Evolutionary conservation across 2,113 vertebrate genomes (phyloP).

Genomic region (Poecilia latipinna): DNA sequence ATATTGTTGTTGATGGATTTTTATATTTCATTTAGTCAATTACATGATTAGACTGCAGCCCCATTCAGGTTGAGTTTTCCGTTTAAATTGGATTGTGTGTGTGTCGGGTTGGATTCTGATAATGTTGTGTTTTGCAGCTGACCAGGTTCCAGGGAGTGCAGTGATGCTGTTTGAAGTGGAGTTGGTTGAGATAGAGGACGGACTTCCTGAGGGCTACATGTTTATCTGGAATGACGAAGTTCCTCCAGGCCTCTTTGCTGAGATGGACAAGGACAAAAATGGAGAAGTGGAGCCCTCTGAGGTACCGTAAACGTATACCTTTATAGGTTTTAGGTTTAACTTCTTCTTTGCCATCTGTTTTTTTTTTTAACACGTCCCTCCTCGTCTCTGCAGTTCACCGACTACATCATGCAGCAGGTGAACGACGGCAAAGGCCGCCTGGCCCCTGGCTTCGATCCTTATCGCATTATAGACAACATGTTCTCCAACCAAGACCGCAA

Average conservation of each 20-base stretch:
- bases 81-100: background rate
- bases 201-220: slow-evolving; percentile 98
- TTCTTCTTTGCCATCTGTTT: background rate
- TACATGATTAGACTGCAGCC: too few species aligned
- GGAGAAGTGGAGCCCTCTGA: slow-evolving; percentile 86
- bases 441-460: slow-evolving; percentile 91
- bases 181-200: slow-evolving; percentile 89
- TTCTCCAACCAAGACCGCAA: slow-evolving; percentile 96
- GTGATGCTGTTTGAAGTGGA: slow-evolving; percentile 94
- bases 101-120: background rate
- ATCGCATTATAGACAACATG: slow-evolving; percentile 95
- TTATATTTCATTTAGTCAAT: too few species aligned
- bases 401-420: slow-evolving; percentile 92
- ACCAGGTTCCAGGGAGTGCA: slow-evolving; percentile 94
- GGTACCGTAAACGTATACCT: slow-evolving; percentile 73
- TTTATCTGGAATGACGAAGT: slow-evolving; percentile 95
- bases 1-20: too few species aligned
- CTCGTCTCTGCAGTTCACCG: slow-evolving; percentile 84
- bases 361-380: background rate
- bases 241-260: slow-evolving; percentile 89
- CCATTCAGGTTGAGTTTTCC: too few species aligned
- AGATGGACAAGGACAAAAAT: slow-evolving; percentile 91
- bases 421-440: slow-evolving; percentile 91
- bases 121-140: slow-evolving; percentile 75
- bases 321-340: background rate